These are phyloP conservation scores for Sarcophilus harrisii DNA, from an alignment of 2,797 vertebrate genomes.

Conservation along the genomic window DNA sequence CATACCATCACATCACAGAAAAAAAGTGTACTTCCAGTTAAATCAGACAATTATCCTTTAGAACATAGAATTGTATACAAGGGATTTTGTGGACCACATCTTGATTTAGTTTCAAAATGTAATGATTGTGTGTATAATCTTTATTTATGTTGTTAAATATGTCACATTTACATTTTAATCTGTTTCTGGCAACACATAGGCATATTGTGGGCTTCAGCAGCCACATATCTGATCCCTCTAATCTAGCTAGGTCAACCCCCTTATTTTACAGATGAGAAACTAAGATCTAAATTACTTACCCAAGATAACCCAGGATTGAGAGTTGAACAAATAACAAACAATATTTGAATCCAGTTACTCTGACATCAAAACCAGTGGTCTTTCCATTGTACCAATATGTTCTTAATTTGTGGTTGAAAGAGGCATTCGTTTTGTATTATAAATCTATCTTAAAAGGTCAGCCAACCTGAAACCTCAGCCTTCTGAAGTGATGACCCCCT, in stretches of 20 bases:
- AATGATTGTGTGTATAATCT: too few relatives aligned
- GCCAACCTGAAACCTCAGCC: neutral
- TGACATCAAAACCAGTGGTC: neutral
- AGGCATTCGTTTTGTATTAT: neutral
- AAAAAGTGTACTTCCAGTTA: slow-evolving; percentile 14
- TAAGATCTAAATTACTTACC: neutral
- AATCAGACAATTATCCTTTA: neutral
- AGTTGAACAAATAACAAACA: neutral
- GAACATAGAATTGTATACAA: neutral
- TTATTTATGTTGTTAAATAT: neutral
- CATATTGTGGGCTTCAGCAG: neutral
- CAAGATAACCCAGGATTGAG: neutral
- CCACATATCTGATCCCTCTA: neutral
- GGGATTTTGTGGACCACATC: neutral
- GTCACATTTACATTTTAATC: neutral
- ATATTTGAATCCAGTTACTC: neutral
- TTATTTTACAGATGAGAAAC: neutral
- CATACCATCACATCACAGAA: slow-evolving; percentile 78
- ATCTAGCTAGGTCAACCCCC: neutral
- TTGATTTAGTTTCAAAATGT: neutral
- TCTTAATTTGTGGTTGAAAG: slow-evolving; percentile 1
- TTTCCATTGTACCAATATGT: neutral
- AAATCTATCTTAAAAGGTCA: neutral
- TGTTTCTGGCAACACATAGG: neutral
- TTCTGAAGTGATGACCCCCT: neutral